A percentile compares a stretch with the other conserved stretches of the same genome.
Conservation (phyloP, 2,113 vertebrate genomes). For the Geococcyx californianus region DNA sequence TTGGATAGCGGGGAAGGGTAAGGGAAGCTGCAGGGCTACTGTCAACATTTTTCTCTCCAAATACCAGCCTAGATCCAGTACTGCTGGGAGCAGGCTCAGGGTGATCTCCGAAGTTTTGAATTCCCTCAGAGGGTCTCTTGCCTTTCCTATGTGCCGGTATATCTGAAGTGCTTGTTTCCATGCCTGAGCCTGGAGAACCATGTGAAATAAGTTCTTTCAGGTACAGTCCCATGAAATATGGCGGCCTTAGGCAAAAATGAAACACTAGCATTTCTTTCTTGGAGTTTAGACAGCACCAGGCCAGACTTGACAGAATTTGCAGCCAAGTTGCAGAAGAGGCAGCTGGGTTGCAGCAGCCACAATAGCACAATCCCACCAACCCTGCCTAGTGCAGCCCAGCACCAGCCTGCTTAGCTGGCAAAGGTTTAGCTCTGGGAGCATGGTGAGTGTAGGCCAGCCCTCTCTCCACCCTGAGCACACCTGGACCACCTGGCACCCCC, state of each 20-base stretch:
- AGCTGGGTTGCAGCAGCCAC: accelerated
- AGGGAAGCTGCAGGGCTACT: neutral
- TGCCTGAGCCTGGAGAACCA: neutral
- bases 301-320: neutral
- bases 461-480: neutral
- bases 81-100: neutral
- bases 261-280: neutral
- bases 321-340: neutral
- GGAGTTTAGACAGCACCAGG: neutral
- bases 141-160: neutral
- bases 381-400: neutral
- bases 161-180: neutral
- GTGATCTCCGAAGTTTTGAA: neutral
- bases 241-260: neutral
- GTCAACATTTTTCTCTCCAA: neutral
- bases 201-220: neutral
- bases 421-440: neutral
- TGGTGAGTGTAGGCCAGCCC: neutral
- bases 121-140: neutral
- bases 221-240: neutral
- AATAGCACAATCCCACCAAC: neutral
- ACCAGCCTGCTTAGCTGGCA: neutral
- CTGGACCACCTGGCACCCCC: neutral
- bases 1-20: neutral
- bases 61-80: neutral